Evolutionary conservation across 2,888 invertebrate species (phyloP), one percentile per base, ranked within the genome.

Genomic region (Dioctria linearis): DNA sequence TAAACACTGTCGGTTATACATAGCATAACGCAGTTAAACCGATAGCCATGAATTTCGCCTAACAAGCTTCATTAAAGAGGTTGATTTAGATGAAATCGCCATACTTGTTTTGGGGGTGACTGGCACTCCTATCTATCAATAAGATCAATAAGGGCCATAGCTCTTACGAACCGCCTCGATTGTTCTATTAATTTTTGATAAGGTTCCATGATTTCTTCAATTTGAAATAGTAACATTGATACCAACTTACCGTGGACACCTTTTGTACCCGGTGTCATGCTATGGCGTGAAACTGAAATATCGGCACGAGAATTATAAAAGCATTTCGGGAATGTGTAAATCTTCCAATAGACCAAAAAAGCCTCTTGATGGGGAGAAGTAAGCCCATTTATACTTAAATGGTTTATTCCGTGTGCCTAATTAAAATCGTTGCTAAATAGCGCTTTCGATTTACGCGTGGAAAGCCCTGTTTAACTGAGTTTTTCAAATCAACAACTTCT

Each of bases 321-420:
- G 54, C 9, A 54, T 8, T 54, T 54, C 11, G 8, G n/a, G 54
- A 25, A 39, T 37, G 61, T 25, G 37, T 61, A 61, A 61, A 61
- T 61, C 61, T 39, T 39, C 4, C 5, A 61, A 37, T 37, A 78
- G 63, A 51, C 63, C 42, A 46, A 57, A 63, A 78, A 81, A 78
- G 57, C 79, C 59, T 57, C 67, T 81, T 75, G 78, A 78, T 81
- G 11, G 54, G 81, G 71, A 25, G 66, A 57, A 51, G 25, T 81
- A 81, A 79, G 78, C 81, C 79, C 75, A 73, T 79, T 81, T 81
- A 66, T 81, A 66, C 79, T 73, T 59, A 81, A 81, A 81, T 73
- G 78, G 73, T 73, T 63, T 73, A 67, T 79, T 81, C 75, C 75
- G 66, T 79, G 57, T 73, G 66, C 73, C 79, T 81, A 81, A 81